phyloP scores from a whole-genome alignment of 2,797 vertebrate species.

The Telmatherina bonti region DNA sequence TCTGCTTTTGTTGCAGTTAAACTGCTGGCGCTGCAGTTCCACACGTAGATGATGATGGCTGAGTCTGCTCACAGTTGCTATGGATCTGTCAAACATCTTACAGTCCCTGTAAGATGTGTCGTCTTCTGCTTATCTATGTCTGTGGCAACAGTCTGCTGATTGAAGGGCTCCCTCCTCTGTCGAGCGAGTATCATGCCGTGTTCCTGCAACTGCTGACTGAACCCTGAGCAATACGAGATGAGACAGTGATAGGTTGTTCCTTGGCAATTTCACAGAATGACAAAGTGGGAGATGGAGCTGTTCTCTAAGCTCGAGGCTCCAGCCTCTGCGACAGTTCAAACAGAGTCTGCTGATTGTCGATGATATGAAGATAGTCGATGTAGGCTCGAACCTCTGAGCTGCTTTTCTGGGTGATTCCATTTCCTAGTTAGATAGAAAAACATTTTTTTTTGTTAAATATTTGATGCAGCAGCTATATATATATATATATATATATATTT shows the following conservation, averaged over 20 bases:
- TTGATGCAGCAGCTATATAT: not conserved
- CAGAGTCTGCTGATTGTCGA: constrained; percentile 97
- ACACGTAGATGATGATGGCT: not conserved
- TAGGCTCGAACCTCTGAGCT: constrained; percentile 90
- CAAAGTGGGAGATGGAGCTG: constrained; percentile 18
- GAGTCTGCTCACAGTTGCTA: constrained; percentile 2
- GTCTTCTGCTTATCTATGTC: constrained; percentile 17
- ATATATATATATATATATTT: not conserved
- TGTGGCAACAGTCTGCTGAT: constrained; percentile 42
- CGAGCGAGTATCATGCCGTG: constrained; percentile 14
- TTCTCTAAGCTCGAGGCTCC: constrained; percentile 88
- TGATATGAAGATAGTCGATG: constrained; percentile 91
- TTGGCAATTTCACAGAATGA: constrained; percentile 35
- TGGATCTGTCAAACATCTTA: constrained; percentile 7
- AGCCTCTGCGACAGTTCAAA: constrained; percentile 96
- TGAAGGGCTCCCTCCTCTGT: constrained; percentile 56
- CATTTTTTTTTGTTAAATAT: not conserved
- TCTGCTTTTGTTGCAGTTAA: constrained; percentile 23
- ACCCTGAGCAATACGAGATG: constrained; percentile 65
- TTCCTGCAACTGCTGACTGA: constrained; percentile 36
- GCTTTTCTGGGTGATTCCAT: constrained; percentile 88
- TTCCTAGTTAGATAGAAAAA: constrained; percentile 78
- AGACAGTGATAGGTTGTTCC: constrained; percentile 39
- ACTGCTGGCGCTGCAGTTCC: constrained; percentile 9
- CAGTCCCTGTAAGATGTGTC: constrained; percentile 12